These are phyloP conservation scores for Julus scandinavius DNA, from an alignment of 2,888 invertebrate genomes.

Conservation along the genomic window DNA sequence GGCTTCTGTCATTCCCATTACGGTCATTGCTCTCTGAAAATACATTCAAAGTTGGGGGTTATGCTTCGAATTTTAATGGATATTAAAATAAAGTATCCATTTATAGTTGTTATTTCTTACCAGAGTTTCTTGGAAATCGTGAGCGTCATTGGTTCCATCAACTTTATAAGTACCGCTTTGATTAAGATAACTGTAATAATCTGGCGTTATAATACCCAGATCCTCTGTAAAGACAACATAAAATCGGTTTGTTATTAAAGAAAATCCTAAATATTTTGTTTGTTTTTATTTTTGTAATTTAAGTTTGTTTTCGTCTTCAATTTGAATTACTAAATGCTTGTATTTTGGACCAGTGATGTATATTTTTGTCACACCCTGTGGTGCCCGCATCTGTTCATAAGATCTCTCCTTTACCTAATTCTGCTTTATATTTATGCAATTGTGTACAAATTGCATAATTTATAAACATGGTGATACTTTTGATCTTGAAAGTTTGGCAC, in stretches of 20 bases:
- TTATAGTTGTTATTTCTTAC: slow-evolving; percentile 61
- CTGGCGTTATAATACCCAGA: slow-evolving; percentile 71
- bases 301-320: not conserved
- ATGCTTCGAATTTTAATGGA: too few species aligned
- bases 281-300: too few species aligned
- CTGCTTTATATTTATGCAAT: not conserved
- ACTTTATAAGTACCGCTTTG: slow-evolving; percentile 73
- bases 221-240: slow-evolving; percentile 67
- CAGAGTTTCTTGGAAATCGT: slow-evolving; percentile 74
- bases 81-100: too few species aligned
- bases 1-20: slow-evolving; percentile 71
- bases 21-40: slow-evolving; percentile 71
- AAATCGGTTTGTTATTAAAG: not conserved
- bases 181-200: slow-evolving; percentile 73
- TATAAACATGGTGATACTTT: not conserved
- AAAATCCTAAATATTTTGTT: too few species aligned
- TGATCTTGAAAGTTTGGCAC: not conserved
- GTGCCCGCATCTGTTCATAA: not conserved
- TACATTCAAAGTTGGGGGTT: not conserved
- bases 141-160: slow-evolving; percentile 74
- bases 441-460: slow-evolving; percentile 54
- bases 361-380: not conserved
- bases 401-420: too few species aligned
- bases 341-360: too few species aligned
- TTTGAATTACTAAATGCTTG: too few species aligned